Evolutionary conservation across 2,797 vertebrate species (phyloP).

Genomic region (Nannoperca obscura): DNA sequence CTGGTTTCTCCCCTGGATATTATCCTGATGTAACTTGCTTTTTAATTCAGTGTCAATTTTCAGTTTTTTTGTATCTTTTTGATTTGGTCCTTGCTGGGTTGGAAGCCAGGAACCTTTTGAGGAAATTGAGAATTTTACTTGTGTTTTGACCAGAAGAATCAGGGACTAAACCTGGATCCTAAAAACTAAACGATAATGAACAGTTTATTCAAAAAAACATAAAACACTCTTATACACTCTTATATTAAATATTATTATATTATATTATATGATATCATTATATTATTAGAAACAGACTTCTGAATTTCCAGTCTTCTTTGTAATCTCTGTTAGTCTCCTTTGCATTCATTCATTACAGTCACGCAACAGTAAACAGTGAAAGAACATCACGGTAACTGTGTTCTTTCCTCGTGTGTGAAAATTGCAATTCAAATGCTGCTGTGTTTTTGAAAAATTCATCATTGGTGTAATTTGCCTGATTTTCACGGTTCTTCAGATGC

Average conservation of each 20-base stretch:
- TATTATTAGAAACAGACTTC: not conserved
- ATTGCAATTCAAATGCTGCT: not conserved
- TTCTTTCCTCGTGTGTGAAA: not conserved
- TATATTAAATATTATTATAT: no score
- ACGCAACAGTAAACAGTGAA: not conserved
- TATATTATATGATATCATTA: no score
- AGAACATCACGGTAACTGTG: not conserved
- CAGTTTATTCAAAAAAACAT: not conserved
- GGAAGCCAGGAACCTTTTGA: not conserved
- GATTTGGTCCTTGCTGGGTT: not conserved
- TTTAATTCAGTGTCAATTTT: not conserved
- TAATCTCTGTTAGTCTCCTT: not conserved
- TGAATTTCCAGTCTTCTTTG: not conserved
- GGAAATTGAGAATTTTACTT: not conserved
- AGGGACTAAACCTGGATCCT: not conserved
- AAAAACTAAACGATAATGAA: not conserved
- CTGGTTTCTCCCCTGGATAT: not conserved
- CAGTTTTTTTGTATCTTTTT: not conserved
- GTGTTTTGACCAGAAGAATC: not conserved
- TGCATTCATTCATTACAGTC: not conserved
- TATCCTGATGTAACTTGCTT: not conserved
- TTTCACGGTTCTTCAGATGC: not conserved
- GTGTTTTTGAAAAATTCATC: not conserved
- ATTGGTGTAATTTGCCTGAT: conserved; percentile 4
- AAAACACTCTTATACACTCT: no score